Percentiles rank a stretch among this genome's conserved stretches.
Evolutionary conservation across 1,140 invertebrate species (phyloP).

Genomic region (Lethrus apterus): DNA sequence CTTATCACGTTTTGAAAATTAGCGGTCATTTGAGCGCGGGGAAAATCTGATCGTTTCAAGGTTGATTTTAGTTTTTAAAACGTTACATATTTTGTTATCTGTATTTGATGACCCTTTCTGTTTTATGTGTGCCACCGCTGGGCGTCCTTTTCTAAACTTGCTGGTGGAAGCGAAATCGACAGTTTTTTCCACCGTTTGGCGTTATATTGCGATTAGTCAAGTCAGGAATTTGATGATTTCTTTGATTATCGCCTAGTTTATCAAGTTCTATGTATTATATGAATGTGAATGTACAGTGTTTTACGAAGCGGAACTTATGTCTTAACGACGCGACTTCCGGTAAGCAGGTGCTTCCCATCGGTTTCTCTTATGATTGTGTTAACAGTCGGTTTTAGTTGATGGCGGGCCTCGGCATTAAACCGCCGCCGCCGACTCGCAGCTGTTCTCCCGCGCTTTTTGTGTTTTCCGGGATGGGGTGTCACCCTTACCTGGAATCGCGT

Average conservation of each 20-base stretch:
- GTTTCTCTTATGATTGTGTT: not conserved
- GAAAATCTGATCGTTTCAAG: no score
- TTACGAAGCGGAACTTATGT: constrained; percentile 7
- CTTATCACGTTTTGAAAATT: no score
- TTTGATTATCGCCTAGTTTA: not conserved
- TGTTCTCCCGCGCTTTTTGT: constrained; percentile 13
- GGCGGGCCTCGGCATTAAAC: constrained; percentile 4
- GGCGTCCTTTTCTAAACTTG: no score
- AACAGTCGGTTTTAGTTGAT: constrained; percentile 2
- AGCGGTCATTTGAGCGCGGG: no score
- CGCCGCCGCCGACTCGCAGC: constrained; percentile 5
- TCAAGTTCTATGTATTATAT: constrained; percentile 1
- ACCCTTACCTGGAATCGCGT: constrained; percentile 8
- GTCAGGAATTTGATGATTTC: not conserved
- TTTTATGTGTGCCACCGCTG: no score
- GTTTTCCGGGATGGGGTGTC: constrained; percentile 2
- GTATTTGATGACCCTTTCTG: constrained; percentile 3
- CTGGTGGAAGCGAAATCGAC: no score
- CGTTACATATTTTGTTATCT: constrained; percentile 1
- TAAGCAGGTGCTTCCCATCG: constrained; percentile 13
- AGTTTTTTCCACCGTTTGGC: no score
- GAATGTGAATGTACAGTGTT: constrained; percentile 3
- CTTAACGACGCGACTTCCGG: constrained; percentile 7
- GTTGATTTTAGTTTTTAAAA: no score
- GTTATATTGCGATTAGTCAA: no score